These are phyloP conservation scores for Ectemnius continuus DNA, from an alignment of 2,888 invertebrate species.

Conservation along the genomic window DNA sequence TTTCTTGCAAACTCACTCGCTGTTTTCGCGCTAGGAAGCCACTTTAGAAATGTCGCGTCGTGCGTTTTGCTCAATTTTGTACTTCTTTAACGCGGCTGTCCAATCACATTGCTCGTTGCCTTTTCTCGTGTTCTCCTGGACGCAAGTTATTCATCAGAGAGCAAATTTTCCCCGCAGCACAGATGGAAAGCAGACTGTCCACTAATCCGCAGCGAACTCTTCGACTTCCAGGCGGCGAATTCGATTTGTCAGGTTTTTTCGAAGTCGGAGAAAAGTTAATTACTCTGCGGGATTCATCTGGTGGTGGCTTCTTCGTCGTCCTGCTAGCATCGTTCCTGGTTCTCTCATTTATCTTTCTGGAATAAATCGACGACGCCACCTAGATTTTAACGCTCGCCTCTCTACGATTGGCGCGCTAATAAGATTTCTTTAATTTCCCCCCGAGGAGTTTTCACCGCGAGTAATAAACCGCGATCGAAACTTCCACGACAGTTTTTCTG, in stretches of 20 bases:
- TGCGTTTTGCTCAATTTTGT: too few relatives aligned
- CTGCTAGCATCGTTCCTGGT: constrained; percentile 2
- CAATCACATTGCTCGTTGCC: too few relatives aligned
- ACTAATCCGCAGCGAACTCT: constrained; percentile 2
- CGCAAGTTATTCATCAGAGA: background rate
- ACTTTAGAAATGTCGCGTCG: too few relatives aligned
- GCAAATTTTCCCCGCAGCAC: too few relatives aligned
- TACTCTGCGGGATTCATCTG: constrained; percentile 34
- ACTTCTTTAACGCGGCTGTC: too few relatives aligned
- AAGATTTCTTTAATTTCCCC: too few relatives aligned
- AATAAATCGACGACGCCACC: constrained; percentile 8
- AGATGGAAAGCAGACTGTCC: background rate
- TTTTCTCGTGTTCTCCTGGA: background rate
- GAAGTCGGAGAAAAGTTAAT: constrained; percentile 38
- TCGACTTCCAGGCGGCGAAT: background rate
- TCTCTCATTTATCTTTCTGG: constrained; percentile 31
- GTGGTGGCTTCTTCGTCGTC: constrained; percentile 16
- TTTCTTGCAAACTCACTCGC: too few relatives aligned
- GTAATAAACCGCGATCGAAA: too few relatives aligned
- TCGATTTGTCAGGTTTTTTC: constrained; percentile 29
- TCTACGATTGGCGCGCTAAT: too few relatives aligned
- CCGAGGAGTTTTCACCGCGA: too few relatives aligned
- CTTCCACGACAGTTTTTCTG: too few relatives aligned
- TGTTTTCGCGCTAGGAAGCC: too few relatives aligned
- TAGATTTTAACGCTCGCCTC: background rate